Base-by-base conservation (phyloP, 2,797 vertebrate genomes). In the Rhinatrema bivittatum region DNA sequence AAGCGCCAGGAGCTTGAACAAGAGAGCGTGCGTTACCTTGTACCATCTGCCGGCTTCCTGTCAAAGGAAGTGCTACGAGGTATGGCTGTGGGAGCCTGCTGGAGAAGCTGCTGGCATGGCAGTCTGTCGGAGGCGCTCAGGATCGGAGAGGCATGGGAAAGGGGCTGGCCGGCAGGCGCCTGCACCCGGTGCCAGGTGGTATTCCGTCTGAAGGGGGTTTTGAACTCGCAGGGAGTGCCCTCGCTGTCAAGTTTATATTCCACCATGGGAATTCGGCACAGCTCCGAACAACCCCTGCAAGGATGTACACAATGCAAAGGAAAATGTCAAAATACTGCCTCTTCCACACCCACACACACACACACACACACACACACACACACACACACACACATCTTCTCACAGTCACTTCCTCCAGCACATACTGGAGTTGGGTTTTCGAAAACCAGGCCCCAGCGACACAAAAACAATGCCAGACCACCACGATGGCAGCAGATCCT, bases 221-320 rank as follows among this genome's bases (percentile, higher is more conserved):
- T 98, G 80, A 95, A 97, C 72, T 98, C 95, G 18, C 94, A 98
- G 43, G 94, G 94, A 3, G 91, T 91, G 16, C 93, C 94, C 74
- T 97, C 91, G 2, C 91, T 97, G 84, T 97, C 93, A 13, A 98
- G 87, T 65, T 98, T 98, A 70, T 98, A 98, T 66, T 98, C 95
- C 52, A 98, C 94, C 93, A 98, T 90, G 41, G 95, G 94, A 42
- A 98, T 93, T 45, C 94, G 88, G 74, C 94, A 97, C 19, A 98
- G 90, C 77, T 98, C 95, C 2, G 94, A 98, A 64, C 91, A 98
- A 42, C 94, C 95, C 78, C 95, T 98, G 74, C 1, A 5, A 32
- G 29, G 58, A n/a, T n/a, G 10, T 62, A 25, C 59, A 31, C 39
- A 28, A 7, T 10, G 15, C 7, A 21, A 20, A 20, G 13, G n/a